These are phyloP conservation scores for Microcebus griseorufus DNA, from an alignment of 2,113 vertebrate genomes.

Conservation along the genomic window DNA sequence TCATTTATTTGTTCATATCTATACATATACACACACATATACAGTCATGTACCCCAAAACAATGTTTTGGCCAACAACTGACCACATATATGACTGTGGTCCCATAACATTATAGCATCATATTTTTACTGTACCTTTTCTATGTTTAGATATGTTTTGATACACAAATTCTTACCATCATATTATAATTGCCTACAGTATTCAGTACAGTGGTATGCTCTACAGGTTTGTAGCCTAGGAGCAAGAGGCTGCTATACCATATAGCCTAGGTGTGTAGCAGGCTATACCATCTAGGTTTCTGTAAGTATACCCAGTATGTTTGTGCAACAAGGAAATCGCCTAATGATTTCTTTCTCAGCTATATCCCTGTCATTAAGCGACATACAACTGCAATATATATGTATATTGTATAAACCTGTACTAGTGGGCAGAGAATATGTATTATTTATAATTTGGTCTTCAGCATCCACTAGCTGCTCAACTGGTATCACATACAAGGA, in stretches of 20 bases:
- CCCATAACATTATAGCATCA: background rate
- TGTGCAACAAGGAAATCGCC: background rate
- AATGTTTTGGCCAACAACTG: background rate
- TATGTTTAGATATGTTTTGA: background rate
- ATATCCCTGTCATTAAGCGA: background rate
- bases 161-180: background rate
- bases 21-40: background rate
- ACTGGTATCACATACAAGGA: fast-evolving
- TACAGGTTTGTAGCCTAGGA: background rate
- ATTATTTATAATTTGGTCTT: background rate
- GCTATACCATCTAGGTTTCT: background rate
- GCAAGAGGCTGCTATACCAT: background rate
- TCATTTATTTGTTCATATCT: background rate
- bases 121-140: background rate
- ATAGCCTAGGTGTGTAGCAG: background rate
- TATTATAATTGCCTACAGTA: background rate
- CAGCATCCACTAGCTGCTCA: background rate
- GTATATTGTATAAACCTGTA: background rate
- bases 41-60: background rate
- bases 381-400: background rate
- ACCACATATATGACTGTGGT: background rate
- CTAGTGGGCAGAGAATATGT: background rate
- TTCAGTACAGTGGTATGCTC: background rate
- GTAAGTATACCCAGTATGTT: background rate
- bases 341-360: background rate